Evolutionary conservation across 2,888 invertebrate genomes (phyloP).

Genomic region (Xylocampa areola): DNA sequence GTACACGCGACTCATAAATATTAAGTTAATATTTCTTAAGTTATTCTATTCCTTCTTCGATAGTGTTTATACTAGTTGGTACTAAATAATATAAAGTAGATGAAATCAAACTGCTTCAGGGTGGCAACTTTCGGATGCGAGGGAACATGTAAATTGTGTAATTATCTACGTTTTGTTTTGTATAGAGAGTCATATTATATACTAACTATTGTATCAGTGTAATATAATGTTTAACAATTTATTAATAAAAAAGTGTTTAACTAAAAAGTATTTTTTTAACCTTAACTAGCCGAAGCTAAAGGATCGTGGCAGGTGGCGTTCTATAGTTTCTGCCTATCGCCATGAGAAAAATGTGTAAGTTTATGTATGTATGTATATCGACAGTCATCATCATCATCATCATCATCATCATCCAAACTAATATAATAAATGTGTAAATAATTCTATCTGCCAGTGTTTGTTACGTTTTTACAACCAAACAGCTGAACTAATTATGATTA

Average conservation of each 20-base stretch:
- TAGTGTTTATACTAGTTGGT: slow-evolving; percentile 19
- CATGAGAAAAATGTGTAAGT: too few species aligned
- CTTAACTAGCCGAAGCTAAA: too few species aligned
- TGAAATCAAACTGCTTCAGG: slow-evolving; percentile 39
- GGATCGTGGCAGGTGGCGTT: too few species aligned
- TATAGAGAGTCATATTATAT: slow-evolving; percentile 83
- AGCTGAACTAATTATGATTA: too few species aligned
- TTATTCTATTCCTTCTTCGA: slow-evolving; percentile 31
- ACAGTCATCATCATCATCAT: too few species aligned
- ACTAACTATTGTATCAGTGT: slow-evolving; percentile 73
- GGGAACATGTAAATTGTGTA: slow-evolving; percentile 73
- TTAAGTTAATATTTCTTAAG: slow-evolving; percentile 20
- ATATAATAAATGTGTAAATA: too few species aligned
- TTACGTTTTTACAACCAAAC: too few species aligned
- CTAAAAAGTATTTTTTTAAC: slow-evolving; percentile 28
- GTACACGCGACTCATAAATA: neutral
- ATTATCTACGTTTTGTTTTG: slow-evolving; percentile 74
- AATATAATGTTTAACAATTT: slow-evolving; percentile 81
- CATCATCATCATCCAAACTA: too few species aligned
- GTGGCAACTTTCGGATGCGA: slow-evolving; percentile 35
- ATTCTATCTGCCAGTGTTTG: too few species aligned
- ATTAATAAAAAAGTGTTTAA: slow-evolving; percentile 82
- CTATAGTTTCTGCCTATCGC: too few species aligned
- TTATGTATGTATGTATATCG: too few species aligned
- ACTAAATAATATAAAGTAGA: slow-evolving; percentile 9